These are phyloP conservation scores for Ischnura elegans DNA, from an alignment of 2,888 invertebrate species.

Conservation along the genomic window DNA sequence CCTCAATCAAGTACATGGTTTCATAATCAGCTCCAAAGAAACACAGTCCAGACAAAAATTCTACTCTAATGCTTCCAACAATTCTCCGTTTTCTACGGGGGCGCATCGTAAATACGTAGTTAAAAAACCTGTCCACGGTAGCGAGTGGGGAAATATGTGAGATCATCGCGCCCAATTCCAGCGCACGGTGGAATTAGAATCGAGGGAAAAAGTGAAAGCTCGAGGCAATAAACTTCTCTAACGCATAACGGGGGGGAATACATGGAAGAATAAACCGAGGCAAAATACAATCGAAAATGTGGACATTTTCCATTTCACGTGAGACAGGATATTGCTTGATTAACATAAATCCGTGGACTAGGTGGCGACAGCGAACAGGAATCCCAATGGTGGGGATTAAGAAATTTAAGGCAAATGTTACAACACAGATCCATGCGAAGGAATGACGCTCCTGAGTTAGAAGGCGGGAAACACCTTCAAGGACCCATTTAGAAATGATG, in stretches of 20 bases:
- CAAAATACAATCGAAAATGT: neutral
- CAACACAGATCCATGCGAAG: neutral
- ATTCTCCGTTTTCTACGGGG: neutral
- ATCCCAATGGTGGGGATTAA: neutral
- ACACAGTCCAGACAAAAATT: too few species aligned
- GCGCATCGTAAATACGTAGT: neutral
- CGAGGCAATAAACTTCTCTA: constrained; percentile 5
- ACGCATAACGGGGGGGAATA: neutral
- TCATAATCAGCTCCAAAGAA: too few species aligned
- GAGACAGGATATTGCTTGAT: neutral
- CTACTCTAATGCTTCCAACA: neutral
- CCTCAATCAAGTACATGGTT: too few species aligned
- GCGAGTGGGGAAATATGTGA: neutral
- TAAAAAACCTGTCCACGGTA: neutral
- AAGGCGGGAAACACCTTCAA: neutral
- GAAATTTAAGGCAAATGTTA: neutral
- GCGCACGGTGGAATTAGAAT: neutral
- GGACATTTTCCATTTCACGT: neutral
- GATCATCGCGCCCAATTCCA: neutral
- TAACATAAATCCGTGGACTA: neutral
- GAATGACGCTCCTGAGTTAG: neutral
- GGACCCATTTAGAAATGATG: too few species aligned
- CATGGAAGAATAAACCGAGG: neutral
- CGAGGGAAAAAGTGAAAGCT: neutral
- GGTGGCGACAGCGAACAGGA: neutral